These are phyloP conservation scores for Neolamprologus fasciatus DNA, from an alignment of 2,113 vertebrate species.

Conservation along the genomic window DNA sequence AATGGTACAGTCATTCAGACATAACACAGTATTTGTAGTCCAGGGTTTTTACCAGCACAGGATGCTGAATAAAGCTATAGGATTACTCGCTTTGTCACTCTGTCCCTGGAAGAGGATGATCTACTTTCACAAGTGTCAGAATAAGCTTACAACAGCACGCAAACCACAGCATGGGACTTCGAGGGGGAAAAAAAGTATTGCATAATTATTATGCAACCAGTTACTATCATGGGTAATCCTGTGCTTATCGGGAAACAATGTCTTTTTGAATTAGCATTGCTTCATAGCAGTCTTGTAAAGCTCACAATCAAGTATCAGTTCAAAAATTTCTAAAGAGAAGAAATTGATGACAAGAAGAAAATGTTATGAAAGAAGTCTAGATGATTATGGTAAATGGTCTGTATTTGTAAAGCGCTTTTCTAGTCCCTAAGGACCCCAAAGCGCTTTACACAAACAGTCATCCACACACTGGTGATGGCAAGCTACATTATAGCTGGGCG, in stretches of 20 bases:
- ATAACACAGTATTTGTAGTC: neutral
- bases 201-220: neutral
- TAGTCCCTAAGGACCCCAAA: too few relatives aligned
- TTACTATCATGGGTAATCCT: neutral
- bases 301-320: neutral
- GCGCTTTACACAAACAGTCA: too few relatives aligned
- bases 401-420: too few relatives aligned
- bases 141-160: neutral
- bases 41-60: neutral
- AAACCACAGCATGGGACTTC: neutral
- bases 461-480: too few relatives aligned
- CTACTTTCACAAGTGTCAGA: neutral
- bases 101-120: neutral
- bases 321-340: neutral
- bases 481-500: too few relatives aligned
- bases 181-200: neutral
- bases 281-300: neutral
- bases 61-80: neutral
- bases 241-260: neutral
- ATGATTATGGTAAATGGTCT: accelerated
- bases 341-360: neutral
- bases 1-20: neutral
- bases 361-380: neutral
- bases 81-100: neutral
- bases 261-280: neutral